Evolutionary conservation across 2,113 vertebrate genomes (phyloP).

Genomic region (Rattus rattus): DNA sequence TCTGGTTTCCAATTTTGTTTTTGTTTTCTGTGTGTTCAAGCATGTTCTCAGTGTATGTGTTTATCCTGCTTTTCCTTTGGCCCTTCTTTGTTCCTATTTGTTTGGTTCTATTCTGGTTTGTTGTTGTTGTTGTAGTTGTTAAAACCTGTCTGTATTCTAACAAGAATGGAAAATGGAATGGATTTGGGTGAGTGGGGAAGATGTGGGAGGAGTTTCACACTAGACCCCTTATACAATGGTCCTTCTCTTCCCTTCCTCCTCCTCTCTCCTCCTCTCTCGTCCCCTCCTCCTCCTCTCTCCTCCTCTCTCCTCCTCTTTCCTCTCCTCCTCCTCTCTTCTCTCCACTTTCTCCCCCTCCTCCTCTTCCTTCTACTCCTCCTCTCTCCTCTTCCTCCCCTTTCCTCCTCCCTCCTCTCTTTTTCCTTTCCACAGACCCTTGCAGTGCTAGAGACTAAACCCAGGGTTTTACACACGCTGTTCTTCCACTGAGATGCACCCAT

Average conservation of each 20-base stretch:
- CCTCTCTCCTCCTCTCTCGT: too few species aligned
- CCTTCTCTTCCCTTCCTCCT: too few species aligned
- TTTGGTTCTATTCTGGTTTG: neutral
- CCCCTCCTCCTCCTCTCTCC: too few species aligned
- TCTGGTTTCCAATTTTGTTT: neutral
- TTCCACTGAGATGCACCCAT: neutral
- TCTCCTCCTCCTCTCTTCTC: too few species aligned
- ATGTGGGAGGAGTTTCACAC: neutral
- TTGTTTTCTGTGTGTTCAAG: neutral
- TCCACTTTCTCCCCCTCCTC: neutral
- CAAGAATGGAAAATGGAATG: neutral
- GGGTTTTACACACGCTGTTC: neutral
- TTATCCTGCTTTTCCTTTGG: neutral
- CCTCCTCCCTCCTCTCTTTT: neutral
- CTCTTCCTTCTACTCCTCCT: too few species aligned
- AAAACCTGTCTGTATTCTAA: neutral
- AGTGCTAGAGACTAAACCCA: neutral
- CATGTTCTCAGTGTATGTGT: neutral
- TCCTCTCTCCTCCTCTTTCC: too few species aligned
- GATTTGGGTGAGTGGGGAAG: neutral
- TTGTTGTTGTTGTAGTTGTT: neutral
- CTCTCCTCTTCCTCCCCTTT: too few species aligned
- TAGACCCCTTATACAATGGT: too few species aligned
- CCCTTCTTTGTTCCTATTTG: neutral
- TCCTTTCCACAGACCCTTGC: too few species aligned